A percentile compares a stretch with the other conserved stretches of the same genome.
phyloP scores from a whole-genome alignment of 2,888 invertebrate species.

The Alloplasta piceator region DNA sequence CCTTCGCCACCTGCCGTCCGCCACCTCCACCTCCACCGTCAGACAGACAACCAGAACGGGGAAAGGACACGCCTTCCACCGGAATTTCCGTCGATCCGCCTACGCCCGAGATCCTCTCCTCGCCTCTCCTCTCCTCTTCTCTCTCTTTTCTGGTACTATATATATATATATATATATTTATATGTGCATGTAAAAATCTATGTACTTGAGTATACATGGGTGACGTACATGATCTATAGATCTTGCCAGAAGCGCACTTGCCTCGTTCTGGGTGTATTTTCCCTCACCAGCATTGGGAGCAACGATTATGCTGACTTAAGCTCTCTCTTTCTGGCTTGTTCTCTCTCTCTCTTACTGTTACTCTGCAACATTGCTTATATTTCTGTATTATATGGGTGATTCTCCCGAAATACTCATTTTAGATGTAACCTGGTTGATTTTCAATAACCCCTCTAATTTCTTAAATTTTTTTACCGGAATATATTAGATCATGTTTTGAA shows the following conservation, averaged over 20 bases:
- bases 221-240: conserved; percentile 6
- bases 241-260: background rate
- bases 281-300: background rate
- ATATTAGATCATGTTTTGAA: too few species aligned
- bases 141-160: conserved; percentile 29
- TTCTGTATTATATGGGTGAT: conserved; percentile 13
- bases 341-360: background rate
- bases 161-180: conserved; percentile 20
- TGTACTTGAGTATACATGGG: conserved; percentile 31
- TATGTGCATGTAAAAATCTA: conserved; percentile 11
- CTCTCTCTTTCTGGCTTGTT: conserved; percentile 28
- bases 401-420: too few species aligned
- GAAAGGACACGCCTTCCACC: conserved; percentile 81
- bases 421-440: too few species aligned
- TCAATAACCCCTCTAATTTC: too few species aligned
- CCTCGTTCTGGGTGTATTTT: background rate
- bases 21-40: conserved; percentile 38
- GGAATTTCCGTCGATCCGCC: conserved; percentile 80
- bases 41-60: conserved; percentile 66
- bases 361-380: background rate
- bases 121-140: conserved; percentile 65
- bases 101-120: conserved; percentile 61
- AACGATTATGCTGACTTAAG: conserved; percentile 34
- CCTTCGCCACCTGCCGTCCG: conserved; percentile 81
- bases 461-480: too few species aligned